Percentiles rank a stretch among this genome's conserved stretches.
Conservation (phyloP, 2,797 vertebrate genomes). For the Podargus strigoides region DNA sequence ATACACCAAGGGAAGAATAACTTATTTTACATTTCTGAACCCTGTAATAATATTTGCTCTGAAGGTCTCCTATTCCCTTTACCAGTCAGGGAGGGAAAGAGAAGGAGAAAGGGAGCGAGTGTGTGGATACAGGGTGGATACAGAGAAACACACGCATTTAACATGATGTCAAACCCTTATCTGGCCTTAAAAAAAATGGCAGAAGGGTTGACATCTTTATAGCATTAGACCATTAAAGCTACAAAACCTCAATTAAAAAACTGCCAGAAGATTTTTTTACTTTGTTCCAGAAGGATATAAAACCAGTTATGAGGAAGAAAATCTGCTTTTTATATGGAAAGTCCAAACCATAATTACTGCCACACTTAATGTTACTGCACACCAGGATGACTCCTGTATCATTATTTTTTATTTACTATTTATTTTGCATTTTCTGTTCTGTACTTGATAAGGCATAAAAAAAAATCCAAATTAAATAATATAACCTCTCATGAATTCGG, state of each 20-base stretch:
- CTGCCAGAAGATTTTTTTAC: slow-evolving; percentile 58
- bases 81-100: background rate
- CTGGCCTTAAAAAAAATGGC: slow-evolving; percentile 63
- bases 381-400: slow-evolving; percentile 9
- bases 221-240: slow-evolving; percentile 57
- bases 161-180: slow-evolving; percentile 59
- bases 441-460: slow-evolving; percentile 35
- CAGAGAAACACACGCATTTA: background rate
- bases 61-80: slow-evolving; percentile 6
- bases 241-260: slow-evolving; percentile 73
- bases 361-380: slow-evolving; percentile 11
- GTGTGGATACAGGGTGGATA: background rate
- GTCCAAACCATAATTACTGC: slow-evolving; percentile 34
- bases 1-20: background rate
- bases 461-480: slow-evolving; percentile 56
- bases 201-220: slow-evolving; percentile 57
- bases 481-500: slow-evolving; percentile 37
- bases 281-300: slow-evolving; percentile 62
- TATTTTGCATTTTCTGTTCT: slow-evolving; percentile 45
- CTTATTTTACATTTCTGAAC: slow-evolving; percentile 15
- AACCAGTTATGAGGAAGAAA: slow-evolving; percentile 19
- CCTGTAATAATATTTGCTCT: slow-evolving; percentile 8
- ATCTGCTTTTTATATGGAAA: slow-evolving; percentile 39
- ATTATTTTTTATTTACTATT: slow-evolving; percentile 54
- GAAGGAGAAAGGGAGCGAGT: background rate